A percentile compares a stretch with the other conserved stretches of the same genome.
phyloP scores from a whole-genome alignment of 2,113 vertebrate genomes.

The Scartelaos histophorus region DNA sequence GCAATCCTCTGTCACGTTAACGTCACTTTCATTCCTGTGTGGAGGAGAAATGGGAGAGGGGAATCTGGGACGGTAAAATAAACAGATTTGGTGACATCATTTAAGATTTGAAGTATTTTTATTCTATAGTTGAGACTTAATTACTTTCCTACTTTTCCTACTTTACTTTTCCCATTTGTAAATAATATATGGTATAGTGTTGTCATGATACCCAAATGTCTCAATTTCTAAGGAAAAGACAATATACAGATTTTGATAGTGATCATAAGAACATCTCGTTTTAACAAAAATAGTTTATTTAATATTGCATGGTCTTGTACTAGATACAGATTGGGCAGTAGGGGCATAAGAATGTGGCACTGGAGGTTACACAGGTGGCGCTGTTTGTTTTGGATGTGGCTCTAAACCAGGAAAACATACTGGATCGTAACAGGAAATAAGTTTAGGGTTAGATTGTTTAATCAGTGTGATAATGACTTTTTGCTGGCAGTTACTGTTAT shows the following conservation, averaged over 20 bases:
- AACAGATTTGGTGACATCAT: not conserved
- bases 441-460: not conserved
- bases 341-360: not conserved
- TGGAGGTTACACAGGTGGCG: not conserved
- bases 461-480: not conserved
- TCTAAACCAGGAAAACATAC: not conserved
- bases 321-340: too few relatives aligned
- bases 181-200: too few relatives aligned
- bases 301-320: too few relatives aligned
- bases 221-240: too few relatives aligned
- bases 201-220: too few relatives aligned
- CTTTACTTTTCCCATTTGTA: not conserved
- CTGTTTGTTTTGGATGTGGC: too few relatives aligned
- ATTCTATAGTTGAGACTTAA: not conserved
- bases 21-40: conserved; percentile 2
- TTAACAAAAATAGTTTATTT: too few relatives aligned
- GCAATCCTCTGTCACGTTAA: conserved; percentile 28
- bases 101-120: not conserved
- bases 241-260: too few relatives aligned
- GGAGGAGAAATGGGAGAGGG: not conserved
- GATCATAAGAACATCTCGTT: too few relatives aligned
- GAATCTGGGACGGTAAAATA: not conserved
- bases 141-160: too few relatives aligned
- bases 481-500: too few relatives aligned
- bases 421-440: not conserved